Base-by-base conservation (phyloP, 1,140 invertebrate genomes). In the Euwallacea similis region DNA sequence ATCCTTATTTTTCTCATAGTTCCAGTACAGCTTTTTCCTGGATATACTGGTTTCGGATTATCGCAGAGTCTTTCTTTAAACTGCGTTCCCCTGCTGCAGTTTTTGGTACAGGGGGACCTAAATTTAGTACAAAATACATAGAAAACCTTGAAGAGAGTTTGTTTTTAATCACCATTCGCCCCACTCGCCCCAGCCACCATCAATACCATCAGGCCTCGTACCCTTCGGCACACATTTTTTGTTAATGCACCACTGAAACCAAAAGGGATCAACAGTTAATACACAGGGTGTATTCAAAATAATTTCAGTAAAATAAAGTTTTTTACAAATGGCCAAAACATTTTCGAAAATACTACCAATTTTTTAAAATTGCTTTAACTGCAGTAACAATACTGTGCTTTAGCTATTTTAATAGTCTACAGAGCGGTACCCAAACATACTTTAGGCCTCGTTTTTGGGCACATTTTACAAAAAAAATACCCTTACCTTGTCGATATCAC, bases 111-210 rank as follows among this genome's bases (percentile, higher is more conserved):
- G 3, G 79, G 66, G 6, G 83, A 81, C 84, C 86, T 87, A 2
- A 77, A 62, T 16, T 8, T 3, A 10, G 16, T 15, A 13, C 16
- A 21, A 15, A 56, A 2, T 56, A 41, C 58, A 60, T 60, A 33
- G 21, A 33, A 33, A 33, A 33, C 21, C 21, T 33, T 4, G 21
- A 33, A 33, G 21, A 33, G 4, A 33, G 21, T 33, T 33, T 33
- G 21, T 33, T 33, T 33, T 33, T 33, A 33, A 33, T 4, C 21
- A 56, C 65, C 65, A 67, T n/a, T 43, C 69, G 15, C 84, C 82
- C 88, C 87, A 88, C 13, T 83, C 76, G 9, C 88, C 85, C 89
- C 89, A 91, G 71, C 87, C 86, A 7, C 89, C 89, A 76, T 90
- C 83, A 41, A 89, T 85, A 41, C 88, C 85, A 43, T 83, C 76